A percentile compares a stretch with the other conserved stretches of the same genome.
Evolutionary conservation across 2,113 vertebrate species (phyloP).

Genomic region (Corydoras maculifer): DNA sequence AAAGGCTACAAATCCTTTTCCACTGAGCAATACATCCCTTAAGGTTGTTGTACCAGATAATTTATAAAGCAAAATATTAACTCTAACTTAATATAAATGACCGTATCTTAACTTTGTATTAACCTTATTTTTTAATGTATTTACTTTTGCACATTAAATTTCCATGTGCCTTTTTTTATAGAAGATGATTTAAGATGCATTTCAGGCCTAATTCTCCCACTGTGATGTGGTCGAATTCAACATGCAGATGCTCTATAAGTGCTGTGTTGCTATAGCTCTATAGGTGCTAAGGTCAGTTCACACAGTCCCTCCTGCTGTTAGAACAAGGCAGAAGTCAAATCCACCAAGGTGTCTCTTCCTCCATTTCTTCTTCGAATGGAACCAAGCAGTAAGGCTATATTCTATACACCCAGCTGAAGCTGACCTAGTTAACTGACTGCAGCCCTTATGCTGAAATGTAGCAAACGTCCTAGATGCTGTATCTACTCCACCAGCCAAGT

Average conservation of each 20-base stretch:
- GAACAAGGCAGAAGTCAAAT: constrained; percentile 24
- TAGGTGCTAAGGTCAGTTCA: constrained; percentile 31
- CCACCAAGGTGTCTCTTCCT: constrained; percentile 35
- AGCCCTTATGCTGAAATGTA: constrained; percentile 26
- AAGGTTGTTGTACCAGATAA: no score
- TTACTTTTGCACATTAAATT: no score
- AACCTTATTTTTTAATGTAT: no score
- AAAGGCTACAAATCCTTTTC: constrained; percentile 21
- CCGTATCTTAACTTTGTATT: no score
- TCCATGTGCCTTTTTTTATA: no score
- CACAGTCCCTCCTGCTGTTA: constrained; percentile 27
- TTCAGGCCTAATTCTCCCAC: constrained; percentile 19
- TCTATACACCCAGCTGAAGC: constrained; percentile 23
- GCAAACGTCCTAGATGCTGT: constrained; percentile 18
- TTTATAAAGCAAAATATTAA: no score
- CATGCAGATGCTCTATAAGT: constrained; percentile 33
- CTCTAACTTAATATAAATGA: no score
- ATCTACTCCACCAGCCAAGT: constrained; percentile 1
- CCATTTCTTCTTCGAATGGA: constrained; percentile 29
- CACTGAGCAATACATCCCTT: background rate
- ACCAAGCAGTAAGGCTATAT: constrained; percentile 25
- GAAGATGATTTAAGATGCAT: background rate
- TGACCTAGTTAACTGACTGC: constrained; percentile 39
- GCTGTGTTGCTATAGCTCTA: constrained; percentile 23
- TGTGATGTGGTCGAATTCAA: constrained; percentile 29